Percentiles rank a stretch among this genome's conserved stretches.
These are phyloP conservation scores for Hypsibius dujardini DNA, from an alignment of 1,140 invertebrate genomes.

Conservation along the genomic window DNA sequence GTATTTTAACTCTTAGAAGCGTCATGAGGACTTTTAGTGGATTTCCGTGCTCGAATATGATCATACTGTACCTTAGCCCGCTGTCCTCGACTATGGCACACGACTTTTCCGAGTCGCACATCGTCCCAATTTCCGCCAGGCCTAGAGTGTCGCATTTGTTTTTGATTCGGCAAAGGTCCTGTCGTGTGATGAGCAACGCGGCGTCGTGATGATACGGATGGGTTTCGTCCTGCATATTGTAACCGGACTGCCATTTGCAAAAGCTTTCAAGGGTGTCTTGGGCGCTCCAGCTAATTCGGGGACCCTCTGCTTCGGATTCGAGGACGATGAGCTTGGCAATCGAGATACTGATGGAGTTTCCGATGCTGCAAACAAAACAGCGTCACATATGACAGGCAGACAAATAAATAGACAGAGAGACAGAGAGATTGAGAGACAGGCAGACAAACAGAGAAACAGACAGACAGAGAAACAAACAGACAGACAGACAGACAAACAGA, in stretches of 20 bases:
- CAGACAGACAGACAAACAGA: no score
- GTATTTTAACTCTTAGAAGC: no score
- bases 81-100: conserved; percentile 79
- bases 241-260: conserved; percentile 47
- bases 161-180: conserved; percentile 46
- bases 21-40: no score
- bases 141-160: conserved; percentile 59
- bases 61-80: no score
- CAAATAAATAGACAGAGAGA: no score
- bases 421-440: no score
- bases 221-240: conserved; percentile 37
- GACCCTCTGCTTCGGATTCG: conserved; percentile 30
- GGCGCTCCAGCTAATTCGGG: conserved; percentile 31
- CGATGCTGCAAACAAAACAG: conserved; percentile 48
- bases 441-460: no score
- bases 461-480: no score
- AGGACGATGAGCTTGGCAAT: conserved; percentile 49
- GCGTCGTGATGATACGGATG: conserved; percentile 46
- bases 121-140: conserved; percentile 58
- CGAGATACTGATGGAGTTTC: conserved; percentile 56
- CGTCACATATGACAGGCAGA: not conserved
- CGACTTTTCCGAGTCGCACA: conserved; percentile 53
- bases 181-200: conserved; percentile 55
- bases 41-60: no score
- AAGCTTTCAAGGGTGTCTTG: conserved; percentile 49